Percentiles rank a stretch among this genome's conserved stretches.
phyloP scores from a whole-genome alignment of 2,888 invertebrate genomes.

The Meiosimyza platycephala region DNA sequence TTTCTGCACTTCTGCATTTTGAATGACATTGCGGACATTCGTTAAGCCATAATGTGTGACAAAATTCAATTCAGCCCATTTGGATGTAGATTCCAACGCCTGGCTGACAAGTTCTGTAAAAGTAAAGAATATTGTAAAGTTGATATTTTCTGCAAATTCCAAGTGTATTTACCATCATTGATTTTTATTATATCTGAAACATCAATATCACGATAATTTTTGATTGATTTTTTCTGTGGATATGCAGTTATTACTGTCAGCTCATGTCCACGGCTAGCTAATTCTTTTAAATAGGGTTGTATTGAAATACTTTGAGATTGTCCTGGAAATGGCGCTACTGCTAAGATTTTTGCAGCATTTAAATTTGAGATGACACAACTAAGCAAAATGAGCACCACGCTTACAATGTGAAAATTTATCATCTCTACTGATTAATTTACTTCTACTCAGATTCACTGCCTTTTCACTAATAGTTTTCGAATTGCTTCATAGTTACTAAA shows the following conservation, averaged over 20 bases:
- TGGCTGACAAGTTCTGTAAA: conserved; percentile 43
- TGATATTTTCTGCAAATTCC: no score
- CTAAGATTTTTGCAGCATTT: conserved; percentile 42
- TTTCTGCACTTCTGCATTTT: conserved; percentile 49
- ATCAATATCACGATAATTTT: conserved; percentile 53
- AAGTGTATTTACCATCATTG: conserved; percentile 12
- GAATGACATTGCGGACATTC: conserved; percentile 33
- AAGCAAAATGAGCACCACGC: no score
- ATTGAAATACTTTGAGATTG: conserved; percentile 59
- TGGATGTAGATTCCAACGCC: not conserved
- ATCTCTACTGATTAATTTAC: no score
- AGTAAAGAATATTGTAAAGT: no score
- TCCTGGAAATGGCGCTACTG: conserved; percentile 46
- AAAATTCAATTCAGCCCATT: conserved; percentile 48
- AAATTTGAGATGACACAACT: no score
- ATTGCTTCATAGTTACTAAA: no score
- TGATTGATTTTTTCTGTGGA: conserved; percentile 53
- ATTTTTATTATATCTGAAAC: conserved; percentile 38
- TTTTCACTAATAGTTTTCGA: no score
- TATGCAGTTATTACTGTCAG: conserved; percentile 61
- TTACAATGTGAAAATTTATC: no score
- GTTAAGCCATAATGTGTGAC: conserved; percentile 34
- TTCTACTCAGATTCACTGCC: no score
- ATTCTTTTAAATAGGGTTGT: conserved; percentile 52
- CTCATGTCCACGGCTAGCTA: conserved; percentile 63